Evolutionary conservation across 2,888 invertebrate genomes (phyloP).

Genomic region (Trachelus stipa): DNA sequence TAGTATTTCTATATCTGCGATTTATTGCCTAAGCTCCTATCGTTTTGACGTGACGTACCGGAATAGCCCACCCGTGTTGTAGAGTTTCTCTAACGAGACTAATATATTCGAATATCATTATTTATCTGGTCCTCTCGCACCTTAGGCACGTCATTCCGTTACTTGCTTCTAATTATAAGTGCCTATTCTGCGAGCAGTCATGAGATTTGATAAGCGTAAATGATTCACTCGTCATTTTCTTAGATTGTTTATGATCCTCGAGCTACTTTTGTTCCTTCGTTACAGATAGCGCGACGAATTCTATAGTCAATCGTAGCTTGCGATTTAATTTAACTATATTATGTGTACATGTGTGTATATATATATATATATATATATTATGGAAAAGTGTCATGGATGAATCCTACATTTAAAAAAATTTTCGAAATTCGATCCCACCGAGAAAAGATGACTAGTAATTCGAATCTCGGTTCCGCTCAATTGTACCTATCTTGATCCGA

Average conservation of each 20-base stretch:
- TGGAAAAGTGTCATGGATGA: neutral
- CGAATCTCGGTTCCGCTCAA: constrained; percentile 13
- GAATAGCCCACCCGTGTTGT: neutral
- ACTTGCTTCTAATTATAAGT: neutral
- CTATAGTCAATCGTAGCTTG: neutral
- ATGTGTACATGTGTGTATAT: neutral
- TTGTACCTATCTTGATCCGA: constrained; percentile 1
- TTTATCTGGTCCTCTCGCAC: constrained; percentile 17
- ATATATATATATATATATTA: neutral
- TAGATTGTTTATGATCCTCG: neutral
- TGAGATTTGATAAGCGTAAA: neutral
- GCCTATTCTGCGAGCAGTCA: neutral
- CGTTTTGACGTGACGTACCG: neutral
- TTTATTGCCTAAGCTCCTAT: neutral
- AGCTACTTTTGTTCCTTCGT: neutral
- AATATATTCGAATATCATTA: constrained; percentile 19
- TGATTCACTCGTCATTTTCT: neutral
- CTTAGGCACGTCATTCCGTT: neutral
- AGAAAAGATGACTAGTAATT: constrained; percentile 5
- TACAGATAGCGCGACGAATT: neutral
- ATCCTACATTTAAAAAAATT: neutral
- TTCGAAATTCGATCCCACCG: neutral
- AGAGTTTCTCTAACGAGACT: constrained; percentile 5
- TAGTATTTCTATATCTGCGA: neutral
- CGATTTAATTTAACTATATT: neutral